These are phyloP conservation scores for Rotaria macrura DNA, from an alignment of 2,888 invertebrate genomes.

Conservation along the genomic window DNA sequence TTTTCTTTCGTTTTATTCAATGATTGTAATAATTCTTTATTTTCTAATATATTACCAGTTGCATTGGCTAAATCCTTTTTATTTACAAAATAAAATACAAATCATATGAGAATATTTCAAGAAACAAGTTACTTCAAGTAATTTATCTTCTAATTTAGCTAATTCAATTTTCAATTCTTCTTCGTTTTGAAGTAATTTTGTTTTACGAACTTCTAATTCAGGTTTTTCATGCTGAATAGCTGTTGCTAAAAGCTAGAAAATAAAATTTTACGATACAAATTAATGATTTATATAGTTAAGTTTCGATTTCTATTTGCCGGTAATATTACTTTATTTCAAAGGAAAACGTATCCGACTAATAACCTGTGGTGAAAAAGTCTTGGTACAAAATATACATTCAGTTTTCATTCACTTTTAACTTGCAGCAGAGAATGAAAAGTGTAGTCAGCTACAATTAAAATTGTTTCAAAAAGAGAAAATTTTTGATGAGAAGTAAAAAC, in stretches of 20 bases:
- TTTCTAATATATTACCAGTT: constrained; percentile 73
- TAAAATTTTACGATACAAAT: not conserved
- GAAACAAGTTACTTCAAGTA: constrained; percentile 58
- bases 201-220: constrained; percentile 70
- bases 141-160: constrained; percentile 69
- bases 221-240: constrained; percentile 58
- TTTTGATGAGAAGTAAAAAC: no score
- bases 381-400: no score
- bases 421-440: no score
- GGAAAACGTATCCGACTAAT: no score
- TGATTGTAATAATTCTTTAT: constrained; percentile 64
- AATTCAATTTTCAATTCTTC: constrained; percentile 77
- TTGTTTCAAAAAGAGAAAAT: no score
- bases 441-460: no score
- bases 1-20: constrained; percentile 68
- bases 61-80: constrained; percentile 60
- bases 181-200: constrained; percentile 69
- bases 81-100: constrained; percentile 13
- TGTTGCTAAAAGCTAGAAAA: constrained; percentile 44
- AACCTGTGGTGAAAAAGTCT: no score
- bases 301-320: no score
- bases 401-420: no score
- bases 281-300: no score
- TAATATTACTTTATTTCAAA: no score
- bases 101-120: not conserved